Percentiles rank a stretch among this genome's conserved stretches.
Conservation (phyloP, 2,888 invertebrate species). For the Meloe dianella region DNA sequence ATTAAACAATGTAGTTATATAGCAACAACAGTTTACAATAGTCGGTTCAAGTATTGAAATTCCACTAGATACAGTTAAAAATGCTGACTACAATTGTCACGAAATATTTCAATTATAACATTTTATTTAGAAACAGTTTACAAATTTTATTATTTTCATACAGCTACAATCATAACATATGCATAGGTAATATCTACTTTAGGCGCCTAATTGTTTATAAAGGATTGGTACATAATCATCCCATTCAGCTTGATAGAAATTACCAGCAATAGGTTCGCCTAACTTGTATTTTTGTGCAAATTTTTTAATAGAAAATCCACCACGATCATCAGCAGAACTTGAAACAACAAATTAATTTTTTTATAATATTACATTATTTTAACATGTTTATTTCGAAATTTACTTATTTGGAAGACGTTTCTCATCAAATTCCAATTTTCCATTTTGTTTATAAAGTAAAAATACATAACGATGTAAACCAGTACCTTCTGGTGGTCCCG, state of each 20-base stretch:
- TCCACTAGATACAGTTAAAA: too few relatives aligned
- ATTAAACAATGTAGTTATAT: too few relatives aligned
- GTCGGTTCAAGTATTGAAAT: too few relatives aligned
- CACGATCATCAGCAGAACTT: conserved; percentile 63
- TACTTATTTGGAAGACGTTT: conserved; percentile 45
- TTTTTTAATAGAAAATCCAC: conserved; percentile 70
- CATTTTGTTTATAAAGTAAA: conserved; percentile 61
- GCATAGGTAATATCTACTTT: too few relatives aligned
- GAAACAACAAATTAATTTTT: conserved; percentile 31
- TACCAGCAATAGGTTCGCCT: conserved; percentile 83
- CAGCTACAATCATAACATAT: too few relatives aligned
- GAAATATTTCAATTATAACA: too few relatives aligned
- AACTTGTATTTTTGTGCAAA: conserved; percentile 84
- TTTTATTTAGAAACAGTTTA: too few relatives aligned
- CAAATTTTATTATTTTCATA: too few relatives aligned
- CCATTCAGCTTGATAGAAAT: conserved; percentile 85
- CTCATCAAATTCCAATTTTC: conserved; percentile 51
- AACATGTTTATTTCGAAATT: too few relatives aligned
- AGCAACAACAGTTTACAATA: too few relatives aligned
- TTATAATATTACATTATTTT: too few relatives aligned
- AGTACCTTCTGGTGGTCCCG: conserved; percentile 77
- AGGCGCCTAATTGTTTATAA: conserved; percentile 73
- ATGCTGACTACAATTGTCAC: too few relatives aligned
- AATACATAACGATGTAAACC: conserved; percentile 77
- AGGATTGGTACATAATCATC: conserved; percentile 88